phyloP scores from a whole-genome alignment of 2,113 vertebrate genomes.

The Tyto alba region DNA sequence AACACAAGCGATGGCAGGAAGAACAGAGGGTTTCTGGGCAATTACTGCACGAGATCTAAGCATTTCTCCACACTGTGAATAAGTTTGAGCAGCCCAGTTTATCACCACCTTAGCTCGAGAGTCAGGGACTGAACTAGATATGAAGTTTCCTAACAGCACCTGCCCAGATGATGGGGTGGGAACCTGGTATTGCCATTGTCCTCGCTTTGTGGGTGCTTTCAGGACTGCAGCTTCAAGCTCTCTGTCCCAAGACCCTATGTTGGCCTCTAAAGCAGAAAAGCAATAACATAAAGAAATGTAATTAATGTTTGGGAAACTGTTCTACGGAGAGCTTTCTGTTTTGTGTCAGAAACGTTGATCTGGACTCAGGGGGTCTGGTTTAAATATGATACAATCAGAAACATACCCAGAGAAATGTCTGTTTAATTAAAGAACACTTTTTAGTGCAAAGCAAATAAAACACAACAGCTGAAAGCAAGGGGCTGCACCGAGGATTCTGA shows the following conservation, averaged over 20 bases:
- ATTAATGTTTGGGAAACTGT: neutral
- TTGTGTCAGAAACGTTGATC: conserved; percentile 21
- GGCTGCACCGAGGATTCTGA: neutral
- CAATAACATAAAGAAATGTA: neutral
- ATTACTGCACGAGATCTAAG: neutral
- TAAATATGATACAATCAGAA: conserved; percentile 11
- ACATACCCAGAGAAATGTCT: neutral
- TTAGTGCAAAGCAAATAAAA: neutral
- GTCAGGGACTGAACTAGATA: fast-evolving
- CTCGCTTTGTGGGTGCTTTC: neutral
- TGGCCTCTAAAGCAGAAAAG: neutral
- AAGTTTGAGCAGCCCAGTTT: neutral
- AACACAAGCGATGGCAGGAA: neutral
- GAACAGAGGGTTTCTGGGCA: neutral
- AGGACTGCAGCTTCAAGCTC: neutral
- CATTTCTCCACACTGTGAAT: fast-evolving
- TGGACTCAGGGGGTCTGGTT: neutral
- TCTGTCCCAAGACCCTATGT: neutral
- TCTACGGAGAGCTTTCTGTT: conserved; percentile 9
- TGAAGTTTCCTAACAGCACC: neutral
- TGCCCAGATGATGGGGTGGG: neutral
- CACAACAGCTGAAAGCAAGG: neutral
- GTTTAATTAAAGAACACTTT: neutral
- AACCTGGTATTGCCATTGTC: neutral
- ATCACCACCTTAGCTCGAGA: neutral